A percentile compares a stretch with the other conserved stretches of the same genome.
Evolutionary conservation across 2,797 vertebrate species (phyloP).

Genomic region (Dermochelys coriacea): DNA sequence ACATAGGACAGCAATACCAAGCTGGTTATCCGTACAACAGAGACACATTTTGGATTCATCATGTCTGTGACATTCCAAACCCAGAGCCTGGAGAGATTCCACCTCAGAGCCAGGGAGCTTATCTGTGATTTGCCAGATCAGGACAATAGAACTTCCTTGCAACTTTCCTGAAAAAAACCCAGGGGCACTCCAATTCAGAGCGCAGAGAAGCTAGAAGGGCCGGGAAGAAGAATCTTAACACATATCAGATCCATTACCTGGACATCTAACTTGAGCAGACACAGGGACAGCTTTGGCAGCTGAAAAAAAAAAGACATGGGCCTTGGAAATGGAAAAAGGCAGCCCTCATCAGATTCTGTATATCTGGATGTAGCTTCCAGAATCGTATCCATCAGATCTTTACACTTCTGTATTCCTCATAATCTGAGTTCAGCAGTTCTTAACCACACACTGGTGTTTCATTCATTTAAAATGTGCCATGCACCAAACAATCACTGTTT

Average conservation of each 20-base stretch:
- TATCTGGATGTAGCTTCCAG: not conserved
- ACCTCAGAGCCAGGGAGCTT: not conserved
- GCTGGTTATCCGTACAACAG: slow-evolving; percentile 71
- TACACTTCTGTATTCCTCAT: not conserved
- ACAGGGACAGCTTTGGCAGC: not conserved
- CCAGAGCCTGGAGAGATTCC: slow-evolving; percentile 44
- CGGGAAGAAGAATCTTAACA: not conserved
- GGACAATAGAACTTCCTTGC: slow-evolving; percentile 11
- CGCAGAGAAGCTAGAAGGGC: not conserved
- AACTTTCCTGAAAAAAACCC: slow-evolving; percentile 8
- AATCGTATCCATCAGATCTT: not conserved
- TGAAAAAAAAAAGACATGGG: not conserved
- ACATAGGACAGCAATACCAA: slow-evolving; percentile 64
- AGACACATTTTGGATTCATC: slow-evolving; percentile 73
- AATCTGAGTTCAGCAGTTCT: accelerated
- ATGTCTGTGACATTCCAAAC: slow-evolving; percentile 55
- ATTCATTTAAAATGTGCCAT: not conserved
- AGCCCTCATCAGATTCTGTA: not conserved
- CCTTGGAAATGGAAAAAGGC: not conserved
- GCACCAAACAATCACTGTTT: not conserved
- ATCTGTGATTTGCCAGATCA: not conserved
- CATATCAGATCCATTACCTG: not conserved
- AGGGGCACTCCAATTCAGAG: not conserved
- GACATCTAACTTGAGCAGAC: not conserved
- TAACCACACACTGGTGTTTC: not conserved